These are phyloP conservation scores for Mionectes macconnelli DNA, from an alignment of 2,113 vertebrate genomes.

Conservation along the genomic window DNA sequence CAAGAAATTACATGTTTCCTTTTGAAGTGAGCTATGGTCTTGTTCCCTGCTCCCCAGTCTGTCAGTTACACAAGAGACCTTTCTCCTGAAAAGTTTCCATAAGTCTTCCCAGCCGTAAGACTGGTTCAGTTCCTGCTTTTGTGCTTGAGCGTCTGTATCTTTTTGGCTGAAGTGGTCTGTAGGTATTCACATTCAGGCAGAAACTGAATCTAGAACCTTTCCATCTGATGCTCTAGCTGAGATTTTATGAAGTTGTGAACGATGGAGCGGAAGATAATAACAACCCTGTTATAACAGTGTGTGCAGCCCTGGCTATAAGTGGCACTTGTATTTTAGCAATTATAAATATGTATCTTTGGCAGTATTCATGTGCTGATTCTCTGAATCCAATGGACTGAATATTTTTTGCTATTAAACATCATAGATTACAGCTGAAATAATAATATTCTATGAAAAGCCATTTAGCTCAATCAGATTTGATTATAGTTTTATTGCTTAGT, in stretches of 20 bases:
- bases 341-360: background rate
- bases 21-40: background rate
- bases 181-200: background rate
- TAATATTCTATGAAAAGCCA: background rate
- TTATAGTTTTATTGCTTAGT: background rate
- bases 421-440: background rate
- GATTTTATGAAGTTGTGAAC: background rate
- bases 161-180: background rate
- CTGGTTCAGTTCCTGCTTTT: background rate
- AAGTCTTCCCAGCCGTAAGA: background rate
- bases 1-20: background rate
- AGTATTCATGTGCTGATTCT: background rate
- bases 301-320: background rate
- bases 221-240: background rate
- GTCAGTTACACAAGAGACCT: background rate
- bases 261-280: background rate
- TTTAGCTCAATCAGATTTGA: background rate
- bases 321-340: background rate
- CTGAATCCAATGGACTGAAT: background rate
- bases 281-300: too few species aligned
- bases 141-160: accelerated
- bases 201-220: background rate
- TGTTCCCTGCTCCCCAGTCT: background rate
- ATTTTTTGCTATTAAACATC: background rate
- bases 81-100: background rate